Conservation (phyloP, 2,888 invertebrate genomes). For the Pseudanteris insignis region DNA sequence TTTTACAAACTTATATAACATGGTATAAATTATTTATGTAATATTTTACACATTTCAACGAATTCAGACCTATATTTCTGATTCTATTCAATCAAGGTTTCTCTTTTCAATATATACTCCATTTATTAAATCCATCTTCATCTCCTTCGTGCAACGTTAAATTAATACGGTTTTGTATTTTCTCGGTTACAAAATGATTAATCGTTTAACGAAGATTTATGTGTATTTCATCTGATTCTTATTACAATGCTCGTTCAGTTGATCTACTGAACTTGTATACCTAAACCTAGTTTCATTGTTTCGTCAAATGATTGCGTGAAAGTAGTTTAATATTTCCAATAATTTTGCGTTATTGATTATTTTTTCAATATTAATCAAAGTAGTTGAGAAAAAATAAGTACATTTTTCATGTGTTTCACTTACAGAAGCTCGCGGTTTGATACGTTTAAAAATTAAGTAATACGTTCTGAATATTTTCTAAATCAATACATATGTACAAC, state of each 20-base stretch:
- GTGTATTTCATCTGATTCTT: constrained; percentile 24
- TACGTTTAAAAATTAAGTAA: constrained; percentile 3
- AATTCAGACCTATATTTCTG: not conserved
- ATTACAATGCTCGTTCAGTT: constrained; percentile 21
- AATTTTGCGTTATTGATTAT: constrained; percentile 25
- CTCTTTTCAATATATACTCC: constrained; percentile 15
- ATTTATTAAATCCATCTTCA: constrained; percentile 23
- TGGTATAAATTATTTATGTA: too few relatives aligned
- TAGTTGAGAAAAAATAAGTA: constrained; percentile 1
- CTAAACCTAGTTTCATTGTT: constrained; percentile 23
- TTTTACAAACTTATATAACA: too few relatives aligned
- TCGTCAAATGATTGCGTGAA: constrained; percentile 25
- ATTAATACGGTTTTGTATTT: constrained; percentile 34
- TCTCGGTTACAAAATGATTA: constrained; percentile 37
- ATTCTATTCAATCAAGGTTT: constrained; percentile 7
- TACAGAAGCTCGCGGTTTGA: not conserved
- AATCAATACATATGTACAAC: too few relatives aligned
- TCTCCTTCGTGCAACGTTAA: constrained; percentile 9
- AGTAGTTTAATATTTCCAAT: constrained; percentile 9
- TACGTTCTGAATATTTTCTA: too few relatives aligned
- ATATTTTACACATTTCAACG: not conserved
- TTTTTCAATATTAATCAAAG: constrained; percentile 19
- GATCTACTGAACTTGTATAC: constrained; percentile 18
- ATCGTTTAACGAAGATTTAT: constrained; percentile 35
- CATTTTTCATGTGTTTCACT: constrained; percentile 6